These are phyloP conservation scores for Aphelenchoides besseyi DNA, from an alignment of 1,140 invertebrate species.

Conservation along the genomic window DNA sequence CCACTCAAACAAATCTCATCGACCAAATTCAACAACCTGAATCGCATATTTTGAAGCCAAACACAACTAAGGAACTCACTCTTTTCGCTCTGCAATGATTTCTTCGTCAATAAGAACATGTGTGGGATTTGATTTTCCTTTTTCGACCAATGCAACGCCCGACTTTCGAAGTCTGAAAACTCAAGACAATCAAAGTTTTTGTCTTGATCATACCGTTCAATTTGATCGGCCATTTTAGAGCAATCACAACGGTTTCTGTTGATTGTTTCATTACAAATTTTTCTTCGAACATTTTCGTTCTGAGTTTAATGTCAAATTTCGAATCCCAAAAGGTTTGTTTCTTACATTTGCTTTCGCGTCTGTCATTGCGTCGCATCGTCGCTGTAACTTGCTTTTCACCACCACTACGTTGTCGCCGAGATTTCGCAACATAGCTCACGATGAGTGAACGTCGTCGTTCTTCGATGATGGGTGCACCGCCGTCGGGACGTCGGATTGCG, in stretches of 20 bases:
- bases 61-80: background rate
- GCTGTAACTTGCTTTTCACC: no score
- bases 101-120: background rate
- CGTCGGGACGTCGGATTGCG: background rate
- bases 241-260: no score
- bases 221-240: background rate
- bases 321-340: no score
- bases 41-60: no score
- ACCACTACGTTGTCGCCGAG: no score
- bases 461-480: conserved; percentile 16
- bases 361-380: no score
- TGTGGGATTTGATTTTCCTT: background rate
- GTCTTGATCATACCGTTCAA: background rate
- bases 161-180: background rate
- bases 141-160: background rate
- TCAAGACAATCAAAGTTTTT: background rate
- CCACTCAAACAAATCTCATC: background rate
- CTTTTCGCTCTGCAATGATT: background rate
- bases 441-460: conserved; percentile 20
- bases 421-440: no score
- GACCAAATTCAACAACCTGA: background rate
- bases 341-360: no score
- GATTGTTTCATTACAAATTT: no score
- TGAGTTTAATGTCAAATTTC: no score
- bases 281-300: no score